Evolutionary conservation across 1,140 invertebrate species (phyloP).

Genomic region (Melanaphis sacchari): DNA sequence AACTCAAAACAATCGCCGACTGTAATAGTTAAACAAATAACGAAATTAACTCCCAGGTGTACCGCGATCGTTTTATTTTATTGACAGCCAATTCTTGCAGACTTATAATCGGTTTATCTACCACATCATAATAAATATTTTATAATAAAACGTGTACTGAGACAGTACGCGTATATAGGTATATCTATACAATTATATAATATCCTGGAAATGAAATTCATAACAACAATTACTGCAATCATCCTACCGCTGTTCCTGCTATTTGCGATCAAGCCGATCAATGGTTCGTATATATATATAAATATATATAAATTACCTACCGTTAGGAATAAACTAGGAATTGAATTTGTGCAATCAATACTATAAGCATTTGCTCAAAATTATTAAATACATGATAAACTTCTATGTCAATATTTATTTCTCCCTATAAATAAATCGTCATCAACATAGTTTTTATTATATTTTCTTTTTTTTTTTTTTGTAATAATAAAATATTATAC

Average conservation of each 20-base stretch:
- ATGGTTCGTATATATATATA: not conserved
- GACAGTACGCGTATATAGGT: not conserved
- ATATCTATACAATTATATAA: not conserved
- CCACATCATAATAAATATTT: not conserved
- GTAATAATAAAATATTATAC: not conserved
- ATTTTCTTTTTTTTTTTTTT: not conserved
- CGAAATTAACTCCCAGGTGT: not conserved
- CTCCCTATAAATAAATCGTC: not conserved
- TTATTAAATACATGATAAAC: not conserved
- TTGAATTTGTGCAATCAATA: not conserved
- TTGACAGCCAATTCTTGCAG: not conserved
- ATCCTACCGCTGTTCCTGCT: not conserved
- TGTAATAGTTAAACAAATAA: not conserved
- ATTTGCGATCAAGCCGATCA: not conserved
- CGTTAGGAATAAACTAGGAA: not conserved
- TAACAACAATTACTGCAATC: not conserved
- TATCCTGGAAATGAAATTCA: not conserved
- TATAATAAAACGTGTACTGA: not conserved
- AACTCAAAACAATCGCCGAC: not conserved
- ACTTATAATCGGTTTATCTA: not conserved
- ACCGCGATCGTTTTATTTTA: not conserved
- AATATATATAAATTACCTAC: not conserved
- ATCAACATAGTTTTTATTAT: not conserved
- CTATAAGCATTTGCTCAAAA: not conserved
- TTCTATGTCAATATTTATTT: not conserved